Conservation (phyloP, 2,113 vertebrate genomes). For the Chloropsis hardwickii region DNA sequence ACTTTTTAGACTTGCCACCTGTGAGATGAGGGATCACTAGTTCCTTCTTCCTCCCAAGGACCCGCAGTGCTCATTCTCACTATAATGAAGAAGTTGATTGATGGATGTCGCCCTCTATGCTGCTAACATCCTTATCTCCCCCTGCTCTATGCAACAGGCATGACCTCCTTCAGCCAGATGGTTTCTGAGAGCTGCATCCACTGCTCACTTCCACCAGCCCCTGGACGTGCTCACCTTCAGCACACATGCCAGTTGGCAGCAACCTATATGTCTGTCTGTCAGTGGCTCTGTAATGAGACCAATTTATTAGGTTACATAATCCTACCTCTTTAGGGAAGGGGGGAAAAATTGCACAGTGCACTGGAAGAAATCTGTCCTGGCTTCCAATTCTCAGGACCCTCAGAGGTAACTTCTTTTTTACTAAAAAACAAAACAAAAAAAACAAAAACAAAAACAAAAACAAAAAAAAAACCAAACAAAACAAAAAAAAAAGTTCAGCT, state of each 20-base stretch:
- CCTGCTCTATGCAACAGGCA: slow-evolving; percentile 58
- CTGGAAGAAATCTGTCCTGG: slow-evolving; percentile 34
- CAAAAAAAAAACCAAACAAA: too few relatives aligned
- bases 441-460: too few relatives aligned
- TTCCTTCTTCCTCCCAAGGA: slow-evolving; percentile 43
- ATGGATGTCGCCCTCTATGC: slow-evolving; percentile 64
- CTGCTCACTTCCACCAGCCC: slow-evolving; percentile 12
- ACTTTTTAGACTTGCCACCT: slow-evolving; percentile 59
- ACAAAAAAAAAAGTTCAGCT: background rate
- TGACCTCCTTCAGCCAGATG: slow-evolving; percentile 63
- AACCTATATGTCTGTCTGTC: slow-evolving; percentile 80
- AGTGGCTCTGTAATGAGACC: slow-evolving; percentile 81
- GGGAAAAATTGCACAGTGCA: slow-evolving; percentile 24
- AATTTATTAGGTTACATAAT: slow-evolving; percentile 81
- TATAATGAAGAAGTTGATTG: slow-evolving; percentile 76
- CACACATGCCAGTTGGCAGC: slow-evolving; percentile 67
- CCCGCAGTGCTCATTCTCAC: slow-evolving; percentile 46
- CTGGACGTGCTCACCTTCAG: slow-evolving; percentile 47
- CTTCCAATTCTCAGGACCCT: slow-evolving; percentile 22
- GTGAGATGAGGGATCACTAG: slow-evolving; percentile 43
- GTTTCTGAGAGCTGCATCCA: slow-evolving; percentile 52
- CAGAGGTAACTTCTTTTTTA: slow-evolving; percentile 16
- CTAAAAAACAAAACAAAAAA: too few relatives aligned
- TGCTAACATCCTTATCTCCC: slow-evolving; percentile 68
- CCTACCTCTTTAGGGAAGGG: slow-evolving; percentile 56